These are phyloP conservation scores for Gymnothorax javanicus DNA, from an alignment of 2,797 vertebrate species.

Conservation along the genomic window DNA sequence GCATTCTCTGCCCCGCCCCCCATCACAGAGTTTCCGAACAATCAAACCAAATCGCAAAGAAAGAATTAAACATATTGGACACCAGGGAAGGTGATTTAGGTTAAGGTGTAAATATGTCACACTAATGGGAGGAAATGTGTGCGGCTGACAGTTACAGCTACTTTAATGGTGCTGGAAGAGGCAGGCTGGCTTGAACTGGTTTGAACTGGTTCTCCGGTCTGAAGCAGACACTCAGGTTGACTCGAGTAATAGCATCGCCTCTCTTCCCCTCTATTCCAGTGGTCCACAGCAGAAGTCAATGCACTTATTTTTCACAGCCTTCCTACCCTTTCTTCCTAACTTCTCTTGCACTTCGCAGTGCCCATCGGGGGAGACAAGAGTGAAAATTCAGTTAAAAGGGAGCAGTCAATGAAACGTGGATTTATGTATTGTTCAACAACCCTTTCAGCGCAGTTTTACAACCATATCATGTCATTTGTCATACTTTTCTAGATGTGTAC, in stretches of 20 bases:
- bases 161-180: not conserved
- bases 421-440: too few relatives aligned
- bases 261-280: not conserved
- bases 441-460: too few relatives aligned
- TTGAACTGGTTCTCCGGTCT: not conserved
- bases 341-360: too few relatives aligned
- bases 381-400: too few relatives aligned
- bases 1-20: not conserved
- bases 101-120: not conserved
- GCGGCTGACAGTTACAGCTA: conserved; percentile 7
- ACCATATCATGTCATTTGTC: too few relatives aligned
- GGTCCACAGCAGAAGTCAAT: not conserved
- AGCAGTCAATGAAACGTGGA: too few relatives aligned
- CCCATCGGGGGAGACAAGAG: too few relatives aligned
- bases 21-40: not conserved
- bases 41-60: not conserved
- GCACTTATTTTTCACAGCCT: too few relatives aligned
- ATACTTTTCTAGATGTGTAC: too few relatives aligned
- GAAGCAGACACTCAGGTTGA: not conserved
- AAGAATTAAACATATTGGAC: not conserved
- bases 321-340: too few relatives aligned
- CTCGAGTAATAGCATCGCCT: not conserved
- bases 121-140: not conserved
- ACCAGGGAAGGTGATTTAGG: not conserved
- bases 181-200: not conserved